These are phyloP conservation scores for Spinus olivaceus DNA, from an alignment of 2,797 vertebrate genomes.

Conservation along the genomic window DNA sequence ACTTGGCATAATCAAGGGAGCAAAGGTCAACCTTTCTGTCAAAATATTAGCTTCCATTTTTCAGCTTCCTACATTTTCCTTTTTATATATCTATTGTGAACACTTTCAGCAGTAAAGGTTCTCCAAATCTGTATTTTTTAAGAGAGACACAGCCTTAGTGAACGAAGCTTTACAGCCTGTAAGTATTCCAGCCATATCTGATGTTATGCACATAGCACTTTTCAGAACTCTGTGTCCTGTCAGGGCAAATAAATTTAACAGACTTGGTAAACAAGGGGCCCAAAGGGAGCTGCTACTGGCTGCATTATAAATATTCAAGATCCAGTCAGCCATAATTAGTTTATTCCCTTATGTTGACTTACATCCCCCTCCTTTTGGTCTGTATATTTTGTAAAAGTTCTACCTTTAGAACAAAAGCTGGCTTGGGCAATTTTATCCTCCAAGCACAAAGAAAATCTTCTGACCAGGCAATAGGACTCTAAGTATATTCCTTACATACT, in stretches of 20 bases:
- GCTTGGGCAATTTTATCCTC: background rate
- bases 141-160: background rate
- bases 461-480: background rate
- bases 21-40: background rate
- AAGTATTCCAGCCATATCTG: slow-evolving; percentile 33
- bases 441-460: background rate
- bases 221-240: slow-evolving; percentile 26
- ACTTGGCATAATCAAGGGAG: background rate
- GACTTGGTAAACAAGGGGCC: slow-evolving; percentile 36
- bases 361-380: background rate
- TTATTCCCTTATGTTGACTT: slow-evolving; percentile 2
- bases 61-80: background rate
- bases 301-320: slow-evolving; percentile 52
- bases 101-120: background rate
- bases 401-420: slow-evolving; percentile 7
- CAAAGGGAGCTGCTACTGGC: slow-evolving; percentile 29
- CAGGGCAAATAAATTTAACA: slow-evolving; percentile 56
- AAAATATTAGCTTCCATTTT: background rate
- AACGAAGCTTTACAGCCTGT: background rate
- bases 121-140: background rate
- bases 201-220: slow-evolving; percentile 19
- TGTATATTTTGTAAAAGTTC: slow-evolving; percentile 10
- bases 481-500: background rate
- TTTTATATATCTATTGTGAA: background rate
- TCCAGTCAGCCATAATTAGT: slow-evolving; percentile 41